Evolutionary conservation across 2,113 vertebrate species (phyloP).

Genomic region (Gymnarchus niloticus): DNA sequence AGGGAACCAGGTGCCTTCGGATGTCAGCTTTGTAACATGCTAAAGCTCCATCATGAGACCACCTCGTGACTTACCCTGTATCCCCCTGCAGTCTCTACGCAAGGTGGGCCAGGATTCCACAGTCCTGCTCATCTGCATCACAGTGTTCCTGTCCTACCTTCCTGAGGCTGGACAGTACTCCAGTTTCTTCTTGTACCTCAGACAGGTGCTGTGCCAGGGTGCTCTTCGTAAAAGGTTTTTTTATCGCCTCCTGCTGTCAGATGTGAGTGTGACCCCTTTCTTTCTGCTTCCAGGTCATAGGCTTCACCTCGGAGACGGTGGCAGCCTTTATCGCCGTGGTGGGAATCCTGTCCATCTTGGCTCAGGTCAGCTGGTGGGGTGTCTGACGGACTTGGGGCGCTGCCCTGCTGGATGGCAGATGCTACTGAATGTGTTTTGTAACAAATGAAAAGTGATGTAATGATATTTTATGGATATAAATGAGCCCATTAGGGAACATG

Average conservation of each 20-base stretch:
- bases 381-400: not conserved
- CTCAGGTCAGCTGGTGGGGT: slow-evolving; percentile 67
- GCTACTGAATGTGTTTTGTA: not conserved
- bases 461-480: not conserved
- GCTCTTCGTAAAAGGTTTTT: not conserved
- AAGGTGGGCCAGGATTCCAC: slow-evolving; percentile 91
- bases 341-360: slow-evolving; percentile 84
- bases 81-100: slow-evolving; percentile 67
- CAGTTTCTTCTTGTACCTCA: slow-evolving; percentile 88
- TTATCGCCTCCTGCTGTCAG: not conserved
- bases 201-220: slow-evolving; percentile 67
- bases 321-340: slow-evolving; percentile 84
- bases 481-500: not conserved
- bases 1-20: too few species aligned
- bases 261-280: not conserved
- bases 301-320: slow-evolving; percentile 79
- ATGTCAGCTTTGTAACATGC: not conserved
- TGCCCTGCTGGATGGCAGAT: not conserved
- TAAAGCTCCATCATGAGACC: not conserved
- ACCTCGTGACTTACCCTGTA: not conserved
- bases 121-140: slow-evolving; percentile 87
- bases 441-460: not conserved
- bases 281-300: slow-evolving; percentile 67
- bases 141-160: slow-evolving; percentile 87
- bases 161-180: slow-evolving; percentile 88